phyloP scores from a whole-genome alignment of 2,797 vertebrate genomes.

The Paedocypris micromegethes region DNA sequence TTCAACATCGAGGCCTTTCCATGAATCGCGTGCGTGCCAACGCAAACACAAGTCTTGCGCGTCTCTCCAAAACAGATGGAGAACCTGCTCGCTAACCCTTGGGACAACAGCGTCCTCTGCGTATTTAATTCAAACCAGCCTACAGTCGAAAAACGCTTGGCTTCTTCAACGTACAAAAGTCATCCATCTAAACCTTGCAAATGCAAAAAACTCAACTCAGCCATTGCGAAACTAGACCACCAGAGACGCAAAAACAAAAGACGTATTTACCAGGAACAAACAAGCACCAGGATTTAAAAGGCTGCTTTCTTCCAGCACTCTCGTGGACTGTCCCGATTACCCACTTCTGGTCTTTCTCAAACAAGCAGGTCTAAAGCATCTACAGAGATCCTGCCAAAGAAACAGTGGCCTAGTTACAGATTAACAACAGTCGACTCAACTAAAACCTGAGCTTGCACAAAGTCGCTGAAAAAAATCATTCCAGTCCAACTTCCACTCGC shows the following conservation, averaged over 20 bases:
- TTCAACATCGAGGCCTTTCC: too few relatives aligned
- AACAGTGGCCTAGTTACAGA: conserved; percentile 38
- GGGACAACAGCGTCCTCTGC: neutral
- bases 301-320: conserved; percentile 14
- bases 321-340: conserved; percentile 34
- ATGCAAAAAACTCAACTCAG: neutral
- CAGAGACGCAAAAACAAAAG: neutral
- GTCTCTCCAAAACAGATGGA: neutral
- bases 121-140: neutral
- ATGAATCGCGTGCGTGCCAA: too few relatives aligned
- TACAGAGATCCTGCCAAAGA: conserved; percentile 22
- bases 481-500: conserved; percentile 4
- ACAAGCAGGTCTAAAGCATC: conserved; percentile 21
- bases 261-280: conserved; percentile 14
- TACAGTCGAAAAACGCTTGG: neutral
- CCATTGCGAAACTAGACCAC: neutral
- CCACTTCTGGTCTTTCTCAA: conserved; percentile 34
- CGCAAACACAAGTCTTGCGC: too few relatives aligned
- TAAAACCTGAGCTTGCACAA: conserved; percentile 15
- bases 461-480: conserved; percentile 12
- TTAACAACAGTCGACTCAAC: conserved; percentile 34
- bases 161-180: neutral
- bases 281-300: conserved; percentile 13
- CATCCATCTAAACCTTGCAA: neutral
- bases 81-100: neutral